Percentiles rank a stretch among this genome's conserved stretches.
phyloP scores from a whole-genome alignment of 2,888 invertebrate genomes.

The Eupelmus urozonus region DNA sequence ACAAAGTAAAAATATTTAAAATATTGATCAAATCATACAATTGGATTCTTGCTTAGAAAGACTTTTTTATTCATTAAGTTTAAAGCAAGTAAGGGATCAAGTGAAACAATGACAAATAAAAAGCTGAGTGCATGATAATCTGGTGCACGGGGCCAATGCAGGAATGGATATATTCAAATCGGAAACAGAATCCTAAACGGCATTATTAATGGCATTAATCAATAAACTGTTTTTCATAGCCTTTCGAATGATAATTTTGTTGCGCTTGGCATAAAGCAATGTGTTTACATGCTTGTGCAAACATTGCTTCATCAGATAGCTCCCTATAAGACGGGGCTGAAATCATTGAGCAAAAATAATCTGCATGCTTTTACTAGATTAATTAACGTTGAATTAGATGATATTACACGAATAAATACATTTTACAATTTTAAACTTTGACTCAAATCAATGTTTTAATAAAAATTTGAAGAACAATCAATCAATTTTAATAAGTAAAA shows the following conservation, averaged over 20 bases:
- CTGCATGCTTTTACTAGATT: conserved; percentile 44
- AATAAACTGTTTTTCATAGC: conserved; percentile 30
- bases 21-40: background rate
- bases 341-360: conserved; percentile 22
- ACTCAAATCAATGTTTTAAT: conserved; percentile 10
- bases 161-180: conserved; percentile 24
- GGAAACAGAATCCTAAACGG: background rate
- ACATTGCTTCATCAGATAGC: conserved; percentile 34
- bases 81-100: conserved; percentile 19
- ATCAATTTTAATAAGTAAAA: conserved; percentile 8
- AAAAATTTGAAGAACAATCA: conserved; percentile 9
- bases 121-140: conserved; percentile 32
- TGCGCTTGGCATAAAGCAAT: conserved; percentile 51
- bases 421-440: conserved; percentile 12
- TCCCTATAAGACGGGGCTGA: conserved; percentile 48
- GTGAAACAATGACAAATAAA: conserved; percentile 38
- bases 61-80: background rate
- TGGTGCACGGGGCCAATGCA: conserved; percentile 44
- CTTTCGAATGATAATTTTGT: conserved; percentile 48
- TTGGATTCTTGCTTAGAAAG: too few species aligned
- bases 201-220: conserved; percentile 32
- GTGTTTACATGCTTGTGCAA: conserved; percentile 41
- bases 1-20: background rate
- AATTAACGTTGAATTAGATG: conserved; percentile 34
- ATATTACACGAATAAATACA: conserved; percentile 13